phyloP scores from a whole-genome alignment of 2,113 vertebrate genomes.

The Tamias sibiricus region DNA sequence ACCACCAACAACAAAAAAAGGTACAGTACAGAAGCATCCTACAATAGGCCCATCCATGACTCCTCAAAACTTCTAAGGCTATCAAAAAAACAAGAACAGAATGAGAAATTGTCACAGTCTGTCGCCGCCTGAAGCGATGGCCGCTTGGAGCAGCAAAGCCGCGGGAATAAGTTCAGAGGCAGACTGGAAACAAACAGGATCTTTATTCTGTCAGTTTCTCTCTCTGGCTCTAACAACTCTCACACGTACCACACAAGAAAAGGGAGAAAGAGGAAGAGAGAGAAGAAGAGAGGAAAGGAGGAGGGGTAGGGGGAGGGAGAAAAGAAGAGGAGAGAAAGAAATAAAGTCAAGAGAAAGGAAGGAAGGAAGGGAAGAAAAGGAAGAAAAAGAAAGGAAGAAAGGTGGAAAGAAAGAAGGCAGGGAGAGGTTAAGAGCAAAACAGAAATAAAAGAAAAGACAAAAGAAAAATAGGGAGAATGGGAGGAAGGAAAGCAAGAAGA shows the following conservation, averaged over 20 bases:
- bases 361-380: no score
- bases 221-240: no score
- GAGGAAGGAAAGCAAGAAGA: background rate
- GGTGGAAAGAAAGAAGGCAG: accelerated
- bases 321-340: background rate
- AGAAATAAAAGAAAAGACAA: no score
- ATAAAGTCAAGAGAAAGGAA: background rate
- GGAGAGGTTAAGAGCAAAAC: background rate
- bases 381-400: background rate
- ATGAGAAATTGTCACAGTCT: background rate
- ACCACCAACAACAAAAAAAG: no score
- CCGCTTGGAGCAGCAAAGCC: no score
- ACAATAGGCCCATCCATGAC: background rate
- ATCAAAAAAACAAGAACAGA: background rate
- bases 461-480: background rate
- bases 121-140: no score
- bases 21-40: background rate
- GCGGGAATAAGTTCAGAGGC: no score
- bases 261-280: background rate
- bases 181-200: no score
- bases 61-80: background rate
- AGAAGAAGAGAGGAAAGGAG: background rate
- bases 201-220: no score
- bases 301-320: accelerated
- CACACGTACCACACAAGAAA: no score